Base-by-base conservation (phyloP, 2,113 vertebrate genomes). In the Chaenocephalus aceratus region DNA sequence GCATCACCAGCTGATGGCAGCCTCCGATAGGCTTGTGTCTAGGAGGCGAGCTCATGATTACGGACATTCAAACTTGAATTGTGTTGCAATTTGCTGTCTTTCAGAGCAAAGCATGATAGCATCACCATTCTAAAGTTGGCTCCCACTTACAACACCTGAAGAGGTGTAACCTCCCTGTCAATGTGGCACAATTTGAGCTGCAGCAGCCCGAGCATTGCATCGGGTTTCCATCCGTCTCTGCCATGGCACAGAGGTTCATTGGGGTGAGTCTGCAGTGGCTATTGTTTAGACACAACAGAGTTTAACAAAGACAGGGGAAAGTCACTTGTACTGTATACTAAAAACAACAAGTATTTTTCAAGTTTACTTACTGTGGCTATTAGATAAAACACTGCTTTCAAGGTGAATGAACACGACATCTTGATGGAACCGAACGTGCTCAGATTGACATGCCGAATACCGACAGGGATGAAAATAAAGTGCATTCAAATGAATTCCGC, bases 401-500 rank as follows among this genome's bases (percentile, higher is more conserved):
- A 87, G 85, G 90, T 84, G 82, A 86, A 84, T 76, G 80, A 86
- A 84, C 85, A 79, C 72, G 81, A 41, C 60, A 69, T 72, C 58
- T 0, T 72, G 79, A 85, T 76, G 45, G 81, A 87, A 66, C 82
- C 62, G 36, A 67, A 83, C 68, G 78, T 64, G 77, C 65, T 86
- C 72, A 34, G 83, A 91, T 64, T 89, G 87, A 88, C 72, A 72
- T 45, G 58, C 45, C 52, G 66, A 80, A 77, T 77, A 87, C 84
- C 77, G 79, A 76, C 77, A 71, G 84, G 83, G 85, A 64, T 51
- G 62, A 77, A 41, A 81, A 86, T 85, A 51, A 84, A 86, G 80
- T 75, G 82, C 87, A 87, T 89, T 89, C 74, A 89, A 78, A 91
- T 90, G 80, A 85, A 86, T 90, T 83, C 74, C 82, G 79, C 69